Conservation (phyloP, 2,113 vertebrate genomes). For the Catagonus wagneri region DNA sequence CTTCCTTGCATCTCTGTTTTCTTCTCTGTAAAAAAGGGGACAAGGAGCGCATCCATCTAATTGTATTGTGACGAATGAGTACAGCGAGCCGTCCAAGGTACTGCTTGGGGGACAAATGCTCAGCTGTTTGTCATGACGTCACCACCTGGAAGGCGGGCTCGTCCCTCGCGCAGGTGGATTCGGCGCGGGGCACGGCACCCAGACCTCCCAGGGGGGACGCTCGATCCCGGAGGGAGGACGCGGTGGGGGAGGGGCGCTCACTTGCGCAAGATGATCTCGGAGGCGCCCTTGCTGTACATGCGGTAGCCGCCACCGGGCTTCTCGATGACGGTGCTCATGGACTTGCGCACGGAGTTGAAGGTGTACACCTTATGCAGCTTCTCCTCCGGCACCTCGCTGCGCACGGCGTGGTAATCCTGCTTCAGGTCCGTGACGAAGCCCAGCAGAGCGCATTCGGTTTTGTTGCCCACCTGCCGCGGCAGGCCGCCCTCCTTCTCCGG, state of each 20-base stretch:
- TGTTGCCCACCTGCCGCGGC: conserved; percentile 97
- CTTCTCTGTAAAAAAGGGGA: not conserved
- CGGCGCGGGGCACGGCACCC: rapidly evolving
- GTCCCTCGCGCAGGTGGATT: rapidly evolving
- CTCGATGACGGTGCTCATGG: conserved; percentile 97
- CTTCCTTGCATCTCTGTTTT: not conserved
- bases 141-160: not conserved
- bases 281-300: conserved; percentile 99
- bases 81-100: not conserved
- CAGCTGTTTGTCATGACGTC: not conserved
- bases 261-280: conserved; percentile 98
- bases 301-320: conserved; percentile 90
- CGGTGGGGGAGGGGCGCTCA: conserved; percentile 82
- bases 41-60: not conserved
- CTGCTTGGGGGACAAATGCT: not conserved
- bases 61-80: not conserved
- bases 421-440: conserved; percentile 95
- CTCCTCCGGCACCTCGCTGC: conserved; percentile 96
- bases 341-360: conserved; percentile 98
- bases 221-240: not conserved
- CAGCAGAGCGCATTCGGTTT: conserved; percentile 96
- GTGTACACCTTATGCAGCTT: conserved; percentile 98
- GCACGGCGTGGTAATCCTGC: conserved; percentile 95
- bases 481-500: conserved; percentile 97
- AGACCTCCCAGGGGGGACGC: rapidly evolving